Conservation (phyloP, 2,888 invertebrate species). For the Perdita meconis region DNA sequence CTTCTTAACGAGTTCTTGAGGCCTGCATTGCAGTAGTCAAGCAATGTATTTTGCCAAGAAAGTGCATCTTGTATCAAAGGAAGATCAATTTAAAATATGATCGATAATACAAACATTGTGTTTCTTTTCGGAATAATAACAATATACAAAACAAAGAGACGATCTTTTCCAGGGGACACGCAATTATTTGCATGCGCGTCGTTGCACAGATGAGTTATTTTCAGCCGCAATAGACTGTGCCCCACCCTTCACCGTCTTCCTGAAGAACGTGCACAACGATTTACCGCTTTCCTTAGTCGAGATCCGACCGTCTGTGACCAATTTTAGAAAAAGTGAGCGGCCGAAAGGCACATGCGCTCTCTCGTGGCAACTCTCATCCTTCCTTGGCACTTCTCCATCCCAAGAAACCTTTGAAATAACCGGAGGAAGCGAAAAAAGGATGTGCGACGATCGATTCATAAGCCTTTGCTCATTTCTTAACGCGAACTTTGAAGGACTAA, state of each 20-base stretch:
- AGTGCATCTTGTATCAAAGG: no score
- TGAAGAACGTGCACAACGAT: constrained; percentile 23
- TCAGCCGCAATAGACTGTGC: constrained; percentile 7
- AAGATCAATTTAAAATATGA: not conserved
- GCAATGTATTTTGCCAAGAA: no score
- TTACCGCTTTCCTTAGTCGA: constrained; percentile 49
- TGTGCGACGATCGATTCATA: not conserved
- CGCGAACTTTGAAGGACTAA: not conserved
- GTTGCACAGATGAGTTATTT: constrained; percentile 31
- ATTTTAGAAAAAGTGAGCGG: constrained; percentile 63
- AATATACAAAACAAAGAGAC: not conserved
- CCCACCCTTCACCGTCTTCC: constrained; percentile 29
- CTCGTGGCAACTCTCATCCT: constrained; percentile 35
- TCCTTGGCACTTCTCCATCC: constrained; percentile 16
- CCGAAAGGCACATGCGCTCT: constrained; percentile 33
- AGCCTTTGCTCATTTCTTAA: not conserved
- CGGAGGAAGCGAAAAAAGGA: not conserved
- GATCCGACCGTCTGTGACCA: constrained; percentile 52
- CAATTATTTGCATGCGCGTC: constrained; percentile 4
- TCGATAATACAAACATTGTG: no score
- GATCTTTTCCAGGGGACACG: not conserved
- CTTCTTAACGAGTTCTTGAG: no score
- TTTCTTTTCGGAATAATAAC: not conserved
- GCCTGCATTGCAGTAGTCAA: no score
- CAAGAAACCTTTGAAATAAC: constrained; percentile 1